Conservation (phyloP, 2,888 invertebrate genomes). For the Zygogramma bicolorata region DNA sequence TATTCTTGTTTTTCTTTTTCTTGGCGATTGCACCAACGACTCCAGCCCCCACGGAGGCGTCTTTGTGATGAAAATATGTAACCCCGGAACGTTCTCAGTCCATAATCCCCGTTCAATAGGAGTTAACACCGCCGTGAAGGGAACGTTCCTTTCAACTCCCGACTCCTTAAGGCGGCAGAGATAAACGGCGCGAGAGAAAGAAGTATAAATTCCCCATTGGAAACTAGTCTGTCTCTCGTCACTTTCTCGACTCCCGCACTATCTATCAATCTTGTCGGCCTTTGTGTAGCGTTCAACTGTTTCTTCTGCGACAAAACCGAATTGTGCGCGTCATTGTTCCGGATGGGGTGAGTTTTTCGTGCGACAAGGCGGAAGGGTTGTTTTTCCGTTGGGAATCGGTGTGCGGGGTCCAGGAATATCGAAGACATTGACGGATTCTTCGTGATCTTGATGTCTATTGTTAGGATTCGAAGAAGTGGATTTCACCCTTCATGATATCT, state of each 20-base stretch:
- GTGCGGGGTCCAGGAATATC: not conserved
- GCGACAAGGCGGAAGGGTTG: constrained; percentile 24
- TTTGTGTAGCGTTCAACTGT: constrained; percentile 47
- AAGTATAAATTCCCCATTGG: constrained; percentile 45
- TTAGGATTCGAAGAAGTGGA: not conserved
- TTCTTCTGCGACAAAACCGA: constrained; percentile 37
- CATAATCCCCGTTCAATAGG: not conserved
- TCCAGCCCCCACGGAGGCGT: too few relatives aligned
- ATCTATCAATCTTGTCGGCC: constrained; percentile 54
- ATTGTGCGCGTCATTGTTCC: constrained; percentile 42
- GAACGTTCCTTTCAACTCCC: not conserved
- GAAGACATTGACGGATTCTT: constrained; percentile 1
- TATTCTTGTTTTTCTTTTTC: too few relatives aligned
- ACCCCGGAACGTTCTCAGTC: not conserved
- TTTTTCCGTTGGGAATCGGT: constrained; percentile 25
- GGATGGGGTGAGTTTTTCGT: constrained; percentile 31
- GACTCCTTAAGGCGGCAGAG: constrained; percentile 8
- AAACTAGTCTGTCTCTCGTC: constrained; percentile 47
- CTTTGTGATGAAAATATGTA: not conserved
- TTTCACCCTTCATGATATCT: too few relatives aligned
- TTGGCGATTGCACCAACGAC: too few relatives aligned
- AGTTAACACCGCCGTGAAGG: not conserved
- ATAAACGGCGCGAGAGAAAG: constrained; percentile 41
- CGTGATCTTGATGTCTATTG: not conserved
- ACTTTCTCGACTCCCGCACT: constrained; percentile 45